Evolutionary conservation across 2,888 invertebrate species (phyloP).

Genomic region (Chymomyza amoena): DNA sequence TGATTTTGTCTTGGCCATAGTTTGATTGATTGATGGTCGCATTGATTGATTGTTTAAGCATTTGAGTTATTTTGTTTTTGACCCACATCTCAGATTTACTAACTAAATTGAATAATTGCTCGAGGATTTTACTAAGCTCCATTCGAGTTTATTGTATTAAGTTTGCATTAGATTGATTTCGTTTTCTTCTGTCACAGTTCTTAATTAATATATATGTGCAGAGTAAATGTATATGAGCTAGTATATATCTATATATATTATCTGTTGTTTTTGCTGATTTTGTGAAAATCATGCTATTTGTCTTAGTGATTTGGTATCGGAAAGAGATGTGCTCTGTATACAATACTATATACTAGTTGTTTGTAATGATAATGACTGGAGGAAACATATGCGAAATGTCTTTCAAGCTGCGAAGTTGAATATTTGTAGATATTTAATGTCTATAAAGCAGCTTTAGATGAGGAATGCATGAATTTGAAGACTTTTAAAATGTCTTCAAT

Average conservation of each 20-base stretch:
- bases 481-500: too few relatives aligned
- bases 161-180: constrained; percentile 35
- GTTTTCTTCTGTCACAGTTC: constrained; percentile 24
- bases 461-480: too few relatives aligned
- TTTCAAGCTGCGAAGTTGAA: too few relatives aligned
- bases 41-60: constrained; percentile 54
- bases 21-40: constrained; percentile 30
- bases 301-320: constrained; percentile 29
- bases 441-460: too few relatives aligned
- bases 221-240: neutral
- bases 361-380: too few relatives aligned
- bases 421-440: too few relatives aligned
- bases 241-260: too few relatives aligned
- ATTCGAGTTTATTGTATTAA: constrained; percentile 23
- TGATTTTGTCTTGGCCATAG: neutral
- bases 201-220: constrained; percentile 39
- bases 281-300: constrained; percentile 59
- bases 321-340: neutral
- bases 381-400: too few relatives aligned
- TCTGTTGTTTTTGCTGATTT: constrained; percentile 17
- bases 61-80: constrained; percentile 44
- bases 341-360: neutral
- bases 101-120: constrained; percentile 35
- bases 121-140: constrained; percentile 1
- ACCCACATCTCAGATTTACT: constrained; percentile 10